Conservation (phyloP, 2,888 invertebrate genomes). For the Caenorhabditis drosophilae region DNA sequence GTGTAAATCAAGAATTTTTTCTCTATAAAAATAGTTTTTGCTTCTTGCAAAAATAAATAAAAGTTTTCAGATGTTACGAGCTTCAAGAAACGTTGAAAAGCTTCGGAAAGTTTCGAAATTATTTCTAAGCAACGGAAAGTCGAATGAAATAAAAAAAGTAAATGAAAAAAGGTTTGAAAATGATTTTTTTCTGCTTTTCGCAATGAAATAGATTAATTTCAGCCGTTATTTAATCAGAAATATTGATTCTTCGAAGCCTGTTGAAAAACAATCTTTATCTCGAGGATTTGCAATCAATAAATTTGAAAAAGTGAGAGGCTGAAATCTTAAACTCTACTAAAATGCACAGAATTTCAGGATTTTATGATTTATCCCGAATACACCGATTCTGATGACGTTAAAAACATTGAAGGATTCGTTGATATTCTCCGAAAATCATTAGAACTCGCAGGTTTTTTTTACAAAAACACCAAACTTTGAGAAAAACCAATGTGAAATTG, state of each 20-base stretch:
- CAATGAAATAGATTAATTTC: too few species aligned
- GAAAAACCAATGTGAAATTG: too few species aligned
- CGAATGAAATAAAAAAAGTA: too few species aligned
- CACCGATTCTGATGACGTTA: conserved; percentile 62
- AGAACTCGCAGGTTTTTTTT: conserved; percentile 41
- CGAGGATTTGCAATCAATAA: conserved; percentile 64
- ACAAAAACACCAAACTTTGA: background rate
- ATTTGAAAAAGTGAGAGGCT: conserved; percentile 62
- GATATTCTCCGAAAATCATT: conserved; percentile 38
- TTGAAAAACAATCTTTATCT: conserved; percentile 61
- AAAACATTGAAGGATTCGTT: conserved; percentile 58
- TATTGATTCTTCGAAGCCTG: conserved; percentile 27
- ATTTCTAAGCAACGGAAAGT: too few species aligned
- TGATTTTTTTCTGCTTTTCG: too few species aligned
- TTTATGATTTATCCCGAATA: conserved; percentile 69
- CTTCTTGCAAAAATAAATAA: too few species aligned
- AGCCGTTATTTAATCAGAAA: conserved; percentile 18
- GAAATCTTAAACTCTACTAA: background rate
- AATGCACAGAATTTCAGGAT: conserved; percentile 54
- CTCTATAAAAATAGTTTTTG: too few species aligned
- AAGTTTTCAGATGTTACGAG: too few species aligned
- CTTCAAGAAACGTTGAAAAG: too few species aligned
- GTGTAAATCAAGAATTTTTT: too few species aligned
- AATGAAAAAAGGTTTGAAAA: conserved; percentile 1
- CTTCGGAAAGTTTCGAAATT: too few species aligned